Percentiles rank a stretch among this genome's conserved stretches.
phyloP scores from a whole-genome alignment of 2,888 invertebrate species.

The Sthenelais limicola region DNA sequence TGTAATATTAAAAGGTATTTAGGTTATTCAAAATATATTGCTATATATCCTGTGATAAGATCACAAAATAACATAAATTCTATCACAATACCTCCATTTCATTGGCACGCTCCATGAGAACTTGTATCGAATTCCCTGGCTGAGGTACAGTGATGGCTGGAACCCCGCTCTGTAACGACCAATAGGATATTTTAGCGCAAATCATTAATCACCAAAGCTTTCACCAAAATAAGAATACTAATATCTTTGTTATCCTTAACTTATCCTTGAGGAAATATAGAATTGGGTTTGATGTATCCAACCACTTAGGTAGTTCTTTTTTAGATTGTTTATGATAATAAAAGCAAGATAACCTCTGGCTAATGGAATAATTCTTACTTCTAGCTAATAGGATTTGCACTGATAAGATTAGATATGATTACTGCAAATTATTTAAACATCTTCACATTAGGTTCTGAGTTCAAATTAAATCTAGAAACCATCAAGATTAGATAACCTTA shows the following conservation, averaged over 20 bases:
- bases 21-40: no score
- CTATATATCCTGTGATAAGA: neutral
- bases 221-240: no score
- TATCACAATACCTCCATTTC: slow-evolving; percentile 75
- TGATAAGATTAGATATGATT: no score
- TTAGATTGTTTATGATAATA: no score
- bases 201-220: neutral
- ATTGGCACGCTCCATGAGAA: slow-evolving; percentile 79
- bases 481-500: slow-evolving; percentile 75
- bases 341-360: neutral
- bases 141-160: slow-evolving; percentile 77
- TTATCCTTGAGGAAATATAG: no score
- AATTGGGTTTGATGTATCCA: no score
- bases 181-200: neutral
- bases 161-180: slow-evolving; percentile 74
- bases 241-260: no score
- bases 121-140: slow-evolving; percentile 76
- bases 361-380: slow-evolving; percentile 6
- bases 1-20: no score
- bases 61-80: neutral
- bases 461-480: neutral
- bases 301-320: no score
- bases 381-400: neutral
- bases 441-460: neutral
- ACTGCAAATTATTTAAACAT: neutral